Conservation (phyloP, 2,888 invertebrate species). For the Drosophila sordidula region DNA sequence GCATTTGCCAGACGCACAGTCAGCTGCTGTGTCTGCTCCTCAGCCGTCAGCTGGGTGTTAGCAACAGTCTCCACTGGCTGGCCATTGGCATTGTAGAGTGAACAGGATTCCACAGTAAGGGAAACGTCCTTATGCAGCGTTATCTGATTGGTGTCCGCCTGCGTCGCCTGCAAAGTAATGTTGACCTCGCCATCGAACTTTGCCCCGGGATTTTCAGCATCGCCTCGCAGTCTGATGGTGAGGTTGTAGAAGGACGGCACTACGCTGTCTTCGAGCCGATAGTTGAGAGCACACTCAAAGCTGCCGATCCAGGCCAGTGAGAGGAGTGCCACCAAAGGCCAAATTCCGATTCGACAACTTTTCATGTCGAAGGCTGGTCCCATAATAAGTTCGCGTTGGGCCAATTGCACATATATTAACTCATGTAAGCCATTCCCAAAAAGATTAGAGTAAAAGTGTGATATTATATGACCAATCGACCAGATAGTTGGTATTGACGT, state of each 20-base stretch:
- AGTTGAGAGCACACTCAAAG: slow-evolving; percentile 38
- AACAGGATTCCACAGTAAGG: slow-evolving; percentile 53
- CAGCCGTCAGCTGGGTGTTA: slow-evolving; percentile 53
- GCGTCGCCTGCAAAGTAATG: slow-evolving; percentile 85
- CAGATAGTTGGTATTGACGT: background rate
- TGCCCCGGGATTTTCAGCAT: slow-evolving; percentile 56
- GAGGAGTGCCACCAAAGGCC: slow-evolving; percentile 6
- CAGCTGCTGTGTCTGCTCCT: slow-evolving; percentile 83
- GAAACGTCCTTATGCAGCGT: slow-evolving; percentile 85
- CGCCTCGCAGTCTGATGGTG: slow-evolving; percentile 82
- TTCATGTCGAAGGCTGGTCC: slow-evolving; percentile 38
- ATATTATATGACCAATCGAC: background rate
- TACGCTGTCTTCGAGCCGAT: slow-evolving; percentile 83
- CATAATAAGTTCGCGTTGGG: slow-evolving; percentile 24
- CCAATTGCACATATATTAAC: background rate
- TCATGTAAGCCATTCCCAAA: background rate
- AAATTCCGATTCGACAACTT: slow-evolving; percentile 6
- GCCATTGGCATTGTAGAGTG: slow-evolving; percentile 43
- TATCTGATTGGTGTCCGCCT: slow-evolving; percentile 84
- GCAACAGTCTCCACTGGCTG: slow-evolving; percentile 27
- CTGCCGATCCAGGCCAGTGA: slow-evolving; percentile 29
- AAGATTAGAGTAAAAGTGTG: slow-evolving; percentile 27
- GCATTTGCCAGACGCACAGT: slow-evolving; percentile 83
- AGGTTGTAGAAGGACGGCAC: slow-evolving; percentile 86
- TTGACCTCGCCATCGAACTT: slow-evolving; percentile 81